Base-by-base conservation (phyloP, 2,888 invertebrate species). In the Rotaria socialis region DNA sequence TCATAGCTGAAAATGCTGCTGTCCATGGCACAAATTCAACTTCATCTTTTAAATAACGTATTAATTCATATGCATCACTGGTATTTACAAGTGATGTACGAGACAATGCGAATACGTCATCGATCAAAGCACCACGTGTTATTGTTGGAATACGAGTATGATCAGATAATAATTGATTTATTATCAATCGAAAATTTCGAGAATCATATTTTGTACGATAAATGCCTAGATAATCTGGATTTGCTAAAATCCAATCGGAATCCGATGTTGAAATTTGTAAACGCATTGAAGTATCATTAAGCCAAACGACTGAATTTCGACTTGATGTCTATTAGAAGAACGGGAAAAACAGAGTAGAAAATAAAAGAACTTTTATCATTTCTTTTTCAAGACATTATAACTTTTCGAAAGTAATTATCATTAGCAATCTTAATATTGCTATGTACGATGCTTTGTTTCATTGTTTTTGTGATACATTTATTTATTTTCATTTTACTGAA, bases 21-120 rank as follows among this genome's bases (percentile, higher is more conserved):
- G 94, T 93, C 96, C 96, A 96, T 0, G 95, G 95, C 0, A 95
- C 94, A 92, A 95, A 95, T 89, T 95, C 94, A 90, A 95, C 94
- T 87, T 91, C 91, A 58, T 94, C 93, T 1, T 91, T 92, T 88
- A 97, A 92, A 90, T 96, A 96, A 85, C 93, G 93, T 0, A 95
- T 94, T 1, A 96, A 92, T 88, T 95, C 94, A 88, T 97, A 91
- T 0, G 96, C 95, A 11, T 88, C 88, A 10, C 87, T 88, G 22
- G 88, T 85, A 10, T 88, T 85, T 52, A 88, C 67, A n/a, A 47
- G 41, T 47, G 24, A 10, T 80, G 80, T 80, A 47, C 80, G 80
- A 24, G 47, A 47, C 3, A 80, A 14, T 14, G 80, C 80, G n/a
- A 80, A 80, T 24, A n/a, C 47, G 35, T 80, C 80, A 47, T 80